Evolutionary conservation across 2,797 vertebrate genomes (phyloP).

Genomic region (Diceros bicornis): DNA sequence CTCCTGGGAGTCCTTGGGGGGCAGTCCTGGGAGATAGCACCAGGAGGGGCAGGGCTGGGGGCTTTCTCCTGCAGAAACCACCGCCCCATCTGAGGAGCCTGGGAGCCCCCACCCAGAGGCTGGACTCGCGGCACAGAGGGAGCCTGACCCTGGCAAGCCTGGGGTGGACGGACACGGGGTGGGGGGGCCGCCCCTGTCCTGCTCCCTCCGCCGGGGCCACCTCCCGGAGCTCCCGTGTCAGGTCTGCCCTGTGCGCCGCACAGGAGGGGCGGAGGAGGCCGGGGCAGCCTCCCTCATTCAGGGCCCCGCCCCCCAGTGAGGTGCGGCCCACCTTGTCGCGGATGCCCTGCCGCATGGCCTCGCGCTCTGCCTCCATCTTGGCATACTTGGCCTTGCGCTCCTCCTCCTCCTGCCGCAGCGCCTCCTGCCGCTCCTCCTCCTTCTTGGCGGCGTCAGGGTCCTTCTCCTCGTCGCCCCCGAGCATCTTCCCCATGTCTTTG

Average conservation of each 20-base stretch:
- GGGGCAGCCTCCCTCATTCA: neutral
- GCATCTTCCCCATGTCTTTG: constrained; percentile 99
- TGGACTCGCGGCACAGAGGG: rapidly evolving
- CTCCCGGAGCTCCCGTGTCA: neutral
- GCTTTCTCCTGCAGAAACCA: neutral
- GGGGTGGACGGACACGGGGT: neutral
- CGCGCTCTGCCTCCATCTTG: constrained; percentile 98
- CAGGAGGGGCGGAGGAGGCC: rapidly evolving
- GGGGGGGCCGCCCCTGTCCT: rapidly evolving
- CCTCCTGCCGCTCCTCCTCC: constrained; percentile 98
- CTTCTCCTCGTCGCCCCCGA: constrained; percentile 98
- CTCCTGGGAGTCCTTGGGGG: neutral
- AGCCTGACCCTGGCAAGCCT: no score
- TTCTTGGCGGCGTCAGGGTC: constrained; percentile 98
- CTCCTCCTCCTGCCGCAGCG: constrained; percentile 97
- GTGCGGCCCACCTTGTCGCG: constrained; percentile 95
- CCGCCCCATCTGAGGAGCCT: neutral
- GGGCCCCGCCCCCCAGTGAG: rapidly evolving
- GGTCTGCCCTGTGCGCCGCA: neutral
- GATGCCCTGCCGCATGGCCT: constrained; percentile 97
- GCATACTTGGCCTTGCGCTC: constrained; percentile 99
- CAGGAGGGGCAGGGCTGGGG: neutral
- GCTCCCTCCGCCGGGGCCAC: neutral
- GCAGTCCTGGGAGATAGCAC: neutral
- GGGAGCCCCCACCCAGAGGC: neutral